Conservation (phyloP, 2,797 vertebrate genomes). For the Petrocephalus schoutedeni region DNA sequence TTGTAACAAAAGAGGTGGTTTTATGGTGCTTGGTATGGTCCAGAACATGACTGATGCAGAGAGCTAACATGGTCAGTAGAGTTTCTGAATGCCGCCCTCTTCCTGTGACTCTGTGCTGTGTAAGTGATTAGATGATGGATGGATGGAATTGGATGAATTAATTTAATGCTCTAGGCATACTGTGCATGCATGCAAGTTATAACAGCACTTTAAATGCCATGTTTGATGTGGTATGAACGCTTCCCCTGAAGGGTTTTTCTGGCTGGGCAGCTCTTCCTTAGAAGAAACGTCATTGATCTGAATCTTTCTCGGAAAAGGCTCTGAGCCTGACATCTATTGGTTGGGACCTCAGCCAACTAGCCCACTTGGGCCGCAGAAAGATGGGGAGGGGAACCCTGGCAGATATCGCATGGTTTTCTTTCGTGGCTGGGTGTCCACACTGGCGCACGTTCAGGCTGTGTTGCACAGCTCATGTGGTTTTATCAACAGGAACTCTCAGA, state of each 20-base stretch:
- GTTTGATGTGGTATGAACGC: background rate
- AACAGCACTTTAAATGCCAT: background rate
- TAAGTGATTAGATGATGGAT: background rate
- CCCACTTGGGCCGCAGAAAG: background rate
- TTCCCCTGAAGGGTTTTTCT: background rate
- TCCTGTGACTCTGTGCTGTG: background rate
- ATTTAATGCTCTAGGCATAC: no score
- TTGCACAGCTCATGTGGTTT: background rate
- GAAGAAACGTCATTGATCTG: background rate
- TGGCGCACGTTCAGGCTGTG: background rate
- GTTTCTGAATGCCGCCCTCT: background rate
- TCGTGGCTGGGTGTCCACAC: background rate
- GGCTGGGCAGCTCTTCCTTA: background rate
- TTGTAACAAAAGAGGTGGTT: background rate
- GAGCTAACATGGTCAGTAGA: background rate
- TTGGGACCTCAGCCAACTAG: background rate
- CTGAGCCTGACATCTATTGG: background rate
- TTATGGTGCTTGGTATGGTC: background rate
- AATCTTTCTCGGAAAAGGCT: background rate
- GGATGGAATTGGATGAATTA: no score
- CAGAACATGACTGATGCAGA: background rate
- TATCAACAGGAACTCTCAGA: background rate
- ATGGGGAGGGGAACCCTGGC: background rate
- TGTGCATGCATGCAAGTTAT: no score
- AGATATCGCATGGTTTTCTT: background rate